phyloP scores from a whole-genome alignment of 2,888 invertebrate species.

The Drosophila suboccidentalis region DNA sequence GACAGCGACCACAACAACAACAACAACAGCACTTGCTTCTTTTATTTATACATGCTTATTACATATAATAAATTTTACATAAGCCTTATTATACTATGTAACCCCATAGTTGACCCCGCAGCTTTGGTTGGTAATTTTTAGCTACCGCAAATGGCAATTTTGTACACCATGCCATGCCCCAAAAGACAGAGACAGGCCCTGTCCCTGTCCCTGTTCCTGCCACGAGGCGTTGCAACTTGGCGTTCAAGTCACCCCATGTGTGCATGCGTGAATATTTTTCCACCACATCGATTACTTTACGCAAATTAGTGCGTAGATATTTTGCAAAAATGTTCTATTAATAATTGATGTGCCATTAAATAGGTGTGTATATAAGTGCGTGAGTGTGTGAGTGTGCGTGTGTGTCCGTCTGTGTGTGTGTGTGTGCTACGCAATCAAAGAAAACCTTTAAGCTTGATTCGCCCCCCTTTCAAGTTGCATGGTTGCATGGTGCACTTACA shows the following conservation, averaged over 20 bases:
- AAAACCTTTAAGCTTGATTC: not conserved
- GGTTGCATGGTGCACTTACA: constrained; percentile 5
- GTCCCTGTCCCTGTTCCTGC: not conserved
- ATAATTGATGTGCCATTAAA: constrained; percentile 73
- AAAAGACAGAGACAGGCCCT: not conserved
- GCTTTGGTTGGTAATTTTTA: constrained; percentile 63
- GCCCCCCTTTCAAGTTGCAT: not conserved
- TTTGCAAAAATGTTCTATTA: constrained; percentile 82
- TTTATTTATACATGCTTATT: constrained; percentile 72
- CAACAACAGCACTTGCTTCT: constrained; percentile 30
- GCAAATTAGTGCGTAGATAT: constrained; percentile 82
- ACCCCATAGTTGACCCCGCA: constrained; percentile 6
- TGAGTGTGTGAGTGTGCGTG: not conserved
- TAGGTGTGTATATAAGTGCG: not conserved
- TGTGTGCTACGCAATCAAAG: constrained; percentile 8
- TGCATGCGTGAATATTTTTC: constrained; percentile 80
- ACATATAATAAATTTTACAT: constrained; percentile 78
- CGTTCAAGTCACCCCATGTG: constrained; percentile 55
- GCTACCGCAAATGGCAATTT: constrained; percentile 57
- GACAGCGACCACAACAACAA: constrained; percentile 14
- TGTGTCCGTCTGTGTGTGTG: not conserved
- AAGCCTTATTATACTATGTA: constrained; percentile 56
- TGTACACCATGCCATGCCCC: constrained; percentile 25
- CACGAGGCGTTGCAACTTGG: constrained; percentile 20
- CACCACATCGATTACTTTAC: constrained; percentile 82